Base-by-base conservation (phyloP, 2,113 vertebrate genomes). In the Trematocara stigmaticum region DNA sequence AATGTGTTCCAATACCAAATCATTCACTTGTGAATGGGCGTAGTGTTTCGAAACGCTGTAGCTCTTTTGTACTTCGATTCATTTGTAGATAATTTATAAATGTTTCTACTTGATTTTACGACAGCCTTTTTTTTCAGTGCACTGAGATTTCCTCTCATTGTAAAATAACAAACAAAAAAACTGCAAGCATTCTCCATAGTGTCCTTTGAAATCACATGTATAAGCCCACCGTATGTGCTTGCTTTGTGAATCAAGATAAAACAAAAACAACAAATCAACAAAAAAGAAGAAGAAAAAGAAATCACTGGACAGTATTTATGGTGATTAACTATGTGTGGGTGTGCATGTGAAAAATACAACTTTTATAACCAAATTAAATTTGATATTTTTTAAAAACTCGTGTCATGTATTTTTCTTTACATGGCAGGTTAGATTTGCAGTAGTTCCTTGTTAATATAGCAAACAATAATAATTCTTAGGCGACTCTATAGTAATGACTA, bases 1-100 rank as follows among this genome's bases (percentile, higher is more conserved):
- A 76, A 76, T 31, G 31, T 86, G 78, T 89, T 91, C 84, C 82
- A 74, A 87, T 83, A 89, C 87, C 81, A 88, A 94, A 91, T 87
- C 85, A 86, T 90, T 90, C 84, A 84, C 81, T 89, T 84, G 87
- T 93, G 87, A 88, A 85, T 93, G 93, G 76, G 86, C 90, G 90
- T 92, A 79, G 74, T 91, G 93, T 94, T 86, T 90, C 84, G 18
- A 76, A 90, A 95, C 93, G 92, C 89, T 94, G 95, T 96, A 95
- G 94, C 95, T 96, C 89, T 97, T 99, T 97, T 99, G 97, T 97
- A 96, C 96, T 97, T 94, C 92, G 18, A 96, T 97, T 96, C 98
- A 97, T 98, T 97, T 98, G 97, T 97, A 97, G 97, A 97, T 97
- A 95, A 96, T 98, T 99, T 99, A 93, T 98, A 98, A 95, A 97